Conservation (phyloP, 2,113 vertebrate genomes). For the Girardinichthys multiradiatus region DNA sequence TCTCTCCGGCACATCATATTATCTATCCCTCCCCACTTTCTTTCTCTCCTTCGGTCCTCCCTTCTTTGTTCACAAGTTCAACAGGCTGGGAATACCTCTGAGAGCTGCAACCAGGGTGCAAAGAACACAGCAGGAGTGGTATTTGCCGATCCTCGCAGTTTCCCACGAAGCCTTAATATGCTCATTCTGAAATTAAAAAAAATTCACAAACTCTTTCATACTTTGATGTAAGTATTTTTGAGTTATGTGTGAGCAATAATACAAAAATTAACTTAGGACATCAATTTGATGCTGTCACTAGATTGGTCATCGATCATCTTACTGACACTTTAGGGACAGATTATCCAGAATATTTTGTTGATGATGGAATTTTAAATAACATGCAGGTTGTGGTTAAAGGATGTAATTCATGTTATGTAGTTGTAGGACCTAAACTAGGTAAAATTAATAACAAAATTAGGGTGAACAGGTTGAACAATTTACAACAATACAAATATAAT, state of each 20-base stretch:
- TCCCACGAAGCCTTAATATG: slow-evolving; percentile 47
- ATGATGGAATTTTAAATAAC: too few species aligned
- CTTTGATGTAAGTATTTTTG: neutral
- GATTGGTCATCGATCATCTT: too few species aligned
- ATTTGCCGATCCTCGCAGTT: slow-evolving; percentile 52
- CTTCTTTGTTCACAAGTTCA: slow-evolving; percentile 58
- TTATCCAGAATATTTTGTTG: too few species aligned
- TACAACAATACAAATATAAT: too few species aligned
- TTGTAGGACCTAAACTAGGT: too few species aligned
- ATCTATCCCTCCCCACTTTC: slow-evolving; percentile 30
- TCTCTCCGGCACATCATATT: slow-evolving; percentile 48
- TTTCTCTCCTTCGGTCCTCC: slow-evolving; percentile 35
- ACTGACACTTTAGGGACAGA: too few species aligned
- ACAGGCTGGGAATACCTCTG: slow-evolving; percentile 74
- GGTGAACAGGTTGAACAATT: too few species aligned
- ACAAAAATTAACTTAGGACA: neutral
- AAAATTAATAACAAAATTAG: too few species aligned
- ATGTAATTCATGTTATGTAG: too few species aligned
- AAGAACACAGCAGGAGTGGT: slow-evolving; percentile 71
- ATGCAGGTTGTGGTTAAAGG: too few species aligned
- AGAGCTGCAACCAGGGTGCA: slow-evolving; percentile 71
- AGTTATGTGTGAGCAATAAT: neutral
- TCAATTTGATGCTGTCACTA: neutral
- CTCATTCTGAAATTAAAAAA: slow-evolving; percentile 28
- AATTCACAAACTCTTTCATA: slow-evolving; percentile 17